Conservation (phyloP, 2,113 vertebrate species). For the Cairina moschata region DNA sequence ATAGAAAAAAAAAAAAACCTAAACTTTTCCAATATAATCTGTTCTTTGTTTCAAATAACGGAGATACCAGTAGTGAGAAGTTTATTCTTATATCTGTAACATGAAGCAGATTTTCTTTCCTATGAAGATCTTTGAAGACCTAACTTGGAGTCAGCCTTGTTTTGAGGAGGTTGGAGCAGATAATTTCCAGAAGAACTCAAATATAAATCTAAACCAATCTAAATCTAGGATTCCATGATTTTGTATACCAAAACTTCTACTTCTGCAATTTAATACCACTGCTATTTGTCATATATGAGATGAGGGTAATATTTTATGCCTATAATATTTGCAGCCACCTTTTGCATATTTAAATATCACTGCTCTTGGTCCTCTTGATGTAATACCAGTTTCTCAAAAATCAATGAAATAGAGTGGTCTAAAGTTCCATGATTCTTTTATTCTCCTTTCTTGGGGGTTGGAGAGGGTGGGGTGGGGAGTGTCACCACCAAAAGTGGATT, state of each 20-base stretch:
- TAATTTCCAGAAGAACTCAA: neutral
- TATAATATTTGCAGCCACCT: neutral
- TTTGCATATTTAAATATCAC: neutral
- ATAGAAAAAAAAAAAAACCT: neutral
- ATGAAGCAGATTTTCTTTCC: neutral
- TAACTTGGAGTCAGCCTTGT: neutral
- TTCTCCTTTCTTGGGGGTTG: neutral
- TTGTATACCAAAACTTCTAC: neutral
- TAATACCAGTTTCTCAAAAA: neutral
- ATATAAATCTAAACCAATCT: neutral
- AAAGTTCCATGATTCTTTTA: neutral
- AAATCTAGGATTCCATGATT: neutral
- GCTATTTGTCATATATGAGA: neutral
- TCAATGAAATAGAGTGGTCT: neutral
- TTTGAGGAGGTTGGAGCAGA: neutral
- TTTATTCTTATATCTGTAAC: rapidly evolving
- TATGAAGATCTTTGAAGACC: neutral
- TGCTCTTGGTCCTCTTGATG: neutral
- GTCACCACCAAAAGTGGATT: neutral
- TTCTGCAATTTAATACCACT: neutral
- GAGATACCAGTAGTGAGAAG: neutral
- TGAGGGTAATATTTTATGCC: rapidly evolving
- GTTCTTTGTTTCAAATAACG: neutral
- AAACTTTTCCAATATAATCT: neutral
- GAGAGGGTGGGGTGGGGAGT: too few species aligned